phyloP scores from a whole-genome alignment of 2,888 invertebrate species.

The Beris morrisii region DNA sequence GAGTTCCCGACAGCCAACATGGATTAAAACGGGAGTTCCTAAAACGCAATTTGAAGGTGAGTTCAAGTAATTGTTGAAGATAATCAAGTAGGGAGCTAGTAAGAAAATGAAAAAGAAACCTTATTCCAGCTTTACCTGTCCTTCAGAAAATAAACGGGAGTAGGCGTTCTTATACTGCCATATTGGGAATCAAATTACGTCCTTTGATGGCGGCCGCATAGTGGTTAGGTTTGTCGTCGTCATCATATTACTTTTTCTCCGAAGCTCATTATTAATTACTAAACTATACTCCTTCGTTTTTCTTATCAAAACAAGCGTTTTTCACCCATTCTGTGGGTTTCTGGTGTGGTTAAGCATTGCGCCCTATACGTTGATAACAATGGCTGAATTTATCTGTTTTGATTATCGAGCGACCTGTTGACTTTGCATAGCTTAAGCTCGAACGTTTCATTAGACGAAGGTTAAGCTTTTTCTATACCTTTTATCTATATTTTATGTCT shows the following conservation, averaged over 20 bases:
- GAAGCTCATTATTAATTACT: too few species aligned
- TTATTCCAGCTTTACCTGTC: background rate
- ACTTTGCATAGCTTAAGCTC: constrained; percentile 29
- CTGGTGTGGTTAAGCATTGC: too few species aligned
- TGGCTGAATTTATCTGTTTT: constrained; percentile 30
- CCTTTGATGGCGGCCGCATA: constrained; percentile 15
- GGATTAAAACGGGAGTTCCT: constrained; percentile 14
- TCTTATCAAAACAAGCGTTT: too few species aligned
- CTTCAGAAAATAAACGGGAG: background rate
- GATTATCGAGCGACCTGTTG: constrained; percentile 36
- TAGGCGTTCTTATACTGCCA: constrained; percentile 22
- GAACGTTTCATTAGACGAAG: constrained; percentile 4
- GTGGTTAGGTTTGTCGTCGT: too few species aligned
- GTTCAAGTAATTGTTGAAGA: background rate
- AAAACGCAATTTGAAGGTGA: constrained; percentile 24
- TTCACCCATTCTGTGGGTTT: too few species aligned
- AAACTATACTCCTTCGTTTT: too few species aligned
- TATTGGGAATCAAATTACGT: constrained; percentile 13
- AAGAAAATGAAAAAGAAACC: background rate
- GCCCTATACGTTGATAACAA: background rate
- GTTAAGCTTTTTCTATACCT: constrained; percentile 6
- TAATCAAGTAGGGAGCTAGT: background rate
- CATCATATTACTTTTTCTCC: too few species aligned
- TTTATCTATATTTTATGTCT: background rate
- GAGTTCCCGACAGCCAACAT: background rate